These are phyloP conservation scores for Clinocottus analis DNA, from an alignment of 2,113 vertebrate species.

Conservation along the genomic window DNA sequence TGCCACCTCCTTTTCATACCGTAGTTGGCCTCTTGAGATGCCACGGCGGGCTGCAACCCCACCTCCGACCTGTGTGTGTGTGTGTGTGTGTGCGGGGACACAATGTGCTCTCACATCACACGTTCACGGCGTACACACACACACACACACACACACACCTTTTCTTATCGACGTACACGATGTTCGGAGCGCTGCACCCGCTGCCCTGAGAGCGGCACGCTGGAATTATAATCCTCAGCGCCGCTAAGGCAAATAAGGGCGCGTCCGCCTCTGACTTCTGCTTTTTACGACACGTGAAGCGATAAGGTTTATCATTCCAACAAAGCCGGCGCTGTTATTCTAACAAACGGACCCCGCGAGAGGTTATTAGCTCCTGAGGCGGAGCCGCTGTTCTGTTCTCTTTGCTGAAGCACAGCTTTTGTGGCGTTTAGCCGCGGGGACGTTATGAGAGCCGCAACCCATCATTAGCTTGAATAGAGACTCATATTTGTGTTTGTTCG, in stretches of 20 bases:
- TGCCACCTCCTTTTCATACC: slow-evolving; percentile 18
- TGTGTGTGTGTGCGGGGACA: neutral
- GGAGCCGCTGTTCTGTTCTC: no score
- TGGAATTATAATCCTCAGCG: slow-evolving; percentile 15
- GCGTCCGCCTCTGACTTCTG: slow-evolving; percentile 43
- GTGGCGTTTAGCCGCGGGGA: no score
- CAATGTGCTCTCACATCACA: slow-evolving; percentile 57
- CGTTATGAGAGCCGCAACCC: no score
- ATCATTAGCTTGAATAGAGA: no score
- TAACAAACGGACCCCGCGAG: neutral
- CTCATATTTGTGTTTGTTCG: neutral
- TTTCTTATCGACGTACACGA: slow-evolving; percentile 30
- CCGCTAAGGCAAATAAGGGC: slow-evolving; percentile 51
- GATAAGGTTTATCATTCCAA: slow-evolving; percentile 30
- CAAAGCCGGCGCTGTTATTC: slow-evolving; percentile 5
- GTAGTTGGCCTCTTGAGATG: neutral
- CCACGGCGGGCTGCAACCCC: neutral
- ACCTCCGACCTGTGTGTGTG: no score
- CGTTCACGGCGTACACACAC: no score
- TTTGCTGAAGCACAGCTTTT: no score
- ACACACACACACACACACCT: neutral
- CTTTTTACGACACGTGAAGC: slow-evolving; percentile 29
- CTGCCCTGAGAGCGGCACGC: no score
- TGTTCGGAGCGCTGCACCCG: neutral
- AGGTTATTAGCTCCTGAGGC: neutral